A percentile compares a stretch with the other conserved stretches of the same genome.
phyloP scores from a whole-genome alignment of 2,113 vertebrate genomes.

The Gavialis gangeticus region DNA sequence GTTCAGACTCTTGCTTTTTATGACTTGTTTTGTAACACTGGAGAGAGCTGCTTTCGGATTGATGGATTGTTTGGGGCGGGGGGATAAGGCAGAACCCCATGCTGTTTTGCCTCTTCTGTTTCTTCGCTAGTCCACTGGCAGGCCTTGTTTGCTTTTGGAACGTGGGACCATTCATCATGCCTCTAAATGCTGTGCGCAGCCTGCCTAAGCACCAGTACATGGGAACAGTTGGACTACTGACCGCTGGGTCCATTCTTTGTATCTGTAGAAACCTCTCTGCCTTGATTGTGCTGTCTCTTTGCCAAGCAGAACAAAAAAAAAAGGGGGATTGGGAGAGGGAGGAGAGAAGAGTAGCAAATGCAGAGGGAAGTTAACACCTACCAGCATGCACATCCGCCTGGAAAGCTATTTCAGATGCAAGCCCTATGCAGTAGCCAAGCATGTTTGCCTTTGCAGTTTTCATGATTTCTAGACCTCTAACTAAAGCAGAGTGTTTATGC shows the following conservation, averaged over 20 bases:
- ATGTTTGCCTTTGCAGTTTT: background rate
- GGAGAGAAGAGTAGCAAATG: background rate
- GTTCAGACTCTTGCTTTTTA: background rate
- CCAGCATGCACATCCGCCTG: background rate
- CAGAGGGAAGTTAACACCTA: background rate
- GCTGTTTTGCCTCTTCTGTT: background rate
- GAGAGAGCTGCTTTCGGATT: background rate
- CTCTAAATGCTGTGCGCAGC: background rate
- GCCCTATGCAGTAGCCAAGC: background rate
- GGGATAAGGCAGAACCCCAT: background rate
- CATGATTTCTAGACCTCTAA: background rate
- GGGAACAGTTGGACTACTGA: background rate
- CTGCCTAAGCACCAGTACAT: background rate
- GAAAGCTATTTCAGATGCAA: no score
- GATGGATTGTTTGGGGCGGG: no score
- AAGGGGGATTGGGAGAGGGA: background rate
- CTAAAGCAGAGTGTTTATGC: background rate
- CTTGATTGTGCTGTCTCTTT: background rate
- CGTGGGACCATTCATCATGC: background rate
- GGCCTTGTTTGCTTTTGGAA: background rate
- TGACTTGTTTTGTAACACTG: background rate
- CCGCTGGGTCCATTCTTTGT: background rate
- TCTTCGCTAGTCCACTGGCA: background rate
- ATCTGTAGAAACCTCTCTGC: constrained; percentile 5
- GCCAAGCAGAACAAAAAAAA: background rate